Conservation (phyloP, 1,140 invertebrate genomes). For the Plectrocnemia conspersa region DNA sequence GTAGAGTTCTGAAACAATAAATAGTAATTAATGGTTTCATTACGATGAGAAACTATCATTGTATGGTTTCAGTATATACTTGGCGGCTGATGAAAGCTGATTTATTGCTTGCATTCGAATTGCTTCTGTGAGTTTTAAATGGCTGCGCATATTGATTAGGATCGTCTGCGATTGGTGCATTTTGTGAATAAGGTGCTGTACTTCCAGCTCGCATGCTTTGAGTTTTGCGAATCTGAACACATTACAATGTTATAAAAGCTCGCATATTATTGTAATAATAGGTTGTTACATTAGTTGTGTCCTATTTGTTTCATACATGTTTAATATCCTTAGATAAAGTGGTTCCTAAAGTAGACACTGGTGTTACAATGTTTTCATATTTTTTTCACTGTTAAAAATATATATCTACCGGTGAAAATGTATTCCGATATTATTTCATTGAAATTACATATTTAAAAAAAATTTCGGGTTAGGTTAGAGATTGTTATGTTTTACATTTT, state of each 20-base stretch:
- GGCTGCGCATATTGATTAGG: conserved; percentile 65
- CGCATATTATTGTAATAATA: too few species aligned
- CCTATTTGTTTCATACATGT: too few species aligned
- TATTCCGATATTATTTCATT: too few species aligned
- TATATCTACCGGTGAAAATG: too few species aligned
- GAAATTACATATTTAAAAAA: too few species aligned
- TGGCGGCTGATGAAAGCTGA: conserved; percentile 29
- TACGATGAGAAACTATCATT: background rate
- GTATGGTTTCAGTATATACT: conserved; percentile 7
- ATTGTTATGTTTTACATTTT: too few species aligned
- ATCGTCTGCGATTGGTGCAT: conserved; percentile 41
- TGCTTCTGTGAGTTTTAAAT: conserved; percentile 55
- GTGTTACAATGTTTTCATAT: too few species aligned
- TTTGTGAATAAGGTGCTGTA: conserved; percentile 40
- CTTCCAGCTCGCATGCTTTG: conserved; percentile 57
- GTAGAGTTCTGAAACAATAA: conserved; percentile 43
- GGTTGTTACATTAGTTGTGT: too few species aligned
- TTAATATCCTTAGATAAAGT: too few species aligned
- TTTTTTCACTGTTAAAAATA: too few species aligned
- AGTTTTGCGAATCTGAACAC: conserved; percentile 58
- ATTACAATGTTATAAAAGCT: background rate
- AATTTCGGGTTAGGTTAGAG: too few species aligned
- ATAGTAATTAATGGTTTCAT: background rate
- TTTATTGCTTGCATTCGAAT: conserved; percentile 51
- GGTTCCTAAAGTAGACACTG: too few species aligned